A percentile compares a stretch with the other conserved stretches of the same genome.
phyloP scores from a whole-genome alignment of 2,888 invertebrate species.

The Chydorus sphaericus region DNA sequence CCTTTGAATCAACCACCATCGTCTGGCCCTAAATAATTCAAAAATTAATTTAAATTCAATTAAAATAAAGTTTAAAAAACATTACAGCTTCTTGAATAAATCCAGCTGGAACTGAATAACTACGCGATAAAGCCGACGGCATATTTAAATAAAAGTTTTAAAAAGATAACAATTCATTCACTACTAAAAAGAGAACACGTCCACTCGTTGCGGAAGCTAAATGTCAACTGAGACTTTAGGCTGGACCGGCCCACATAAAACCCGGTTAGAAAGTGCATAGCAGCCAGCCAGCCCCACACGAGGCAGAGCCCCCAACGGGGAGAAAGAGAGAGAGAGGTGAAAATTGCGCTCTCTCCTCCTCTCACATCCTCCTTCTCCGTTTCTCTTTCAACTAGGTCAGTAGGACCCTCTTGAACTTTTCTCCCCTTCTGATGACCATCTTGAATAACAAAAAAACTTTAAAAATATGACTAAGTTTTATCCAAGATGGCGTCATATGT shows the following conservation, averaged over 20 bases:
- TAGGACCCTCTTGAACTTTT: background rate
- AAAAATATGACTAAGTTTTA: no score
- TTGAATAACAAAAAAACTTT: no score
- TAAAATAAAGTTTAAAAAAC: no score
- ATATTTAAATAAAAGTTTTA: slow-evolving; percentile 2
- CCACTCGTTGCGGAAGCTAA: slow-evolving; percentile 1
- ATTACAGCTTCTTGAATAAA: background rate
- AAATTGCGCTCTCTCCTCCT: background rate
- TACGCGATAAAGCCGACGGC: slow-evolving; percentile 13
- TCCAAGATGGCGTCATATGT: no score
- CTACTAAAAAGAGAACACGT: background rate
- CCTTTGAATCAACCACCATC: slow-evolving; percentile 8
- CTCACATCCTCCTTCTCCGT: background rate
- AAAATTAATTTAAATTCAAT: background rate
- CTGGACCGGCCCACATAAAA: background rate
- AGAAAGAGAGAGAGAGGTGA: background rate
- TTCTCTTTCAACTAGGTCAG: slow-evolving; percentile 4
- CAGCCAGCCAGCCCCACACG: no score
- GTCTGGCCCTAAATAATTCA: background rate
- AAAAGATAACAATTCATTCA: background rate
- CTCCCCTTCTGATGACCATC: no score
- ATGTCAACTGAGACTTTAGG: background rate
- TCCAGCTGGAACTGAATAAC: slow-evolving; percentile 11
- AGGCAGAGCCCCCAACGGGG: no score
- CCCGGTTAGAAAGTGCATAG: slow-evolving; percentile 2